Evolutionary conservation across 2,113 vertebrate species (phyloP).

Genomic region (Chaenogobius annularis): DNA sequence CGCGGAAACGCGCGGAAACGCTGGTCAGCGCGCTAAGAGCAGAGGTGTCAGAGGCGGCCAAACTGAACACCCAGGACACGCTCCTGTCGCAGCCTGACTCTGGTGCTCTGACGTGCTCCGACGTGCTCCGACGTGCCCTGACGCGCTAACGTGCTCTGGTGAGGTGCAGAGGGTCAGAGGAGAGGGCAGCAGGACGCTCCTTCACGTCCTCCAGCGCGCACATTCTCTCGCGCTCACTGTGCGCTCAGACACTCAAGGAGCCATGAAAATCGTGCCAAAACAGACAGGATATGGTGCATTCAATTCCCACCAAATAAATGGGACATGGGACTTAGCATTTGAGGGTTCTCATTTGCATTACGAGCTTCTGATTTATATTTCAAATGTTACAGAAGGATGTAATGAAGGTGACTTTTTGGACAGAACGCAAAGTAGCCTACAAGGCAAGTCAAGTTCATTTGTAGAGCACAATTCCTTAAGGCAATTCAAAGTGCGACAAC

Average conservation of each 20-base stretch:
- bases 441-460: no score
- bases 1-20: no score
- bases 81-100: neutral
- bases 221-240: neutral
- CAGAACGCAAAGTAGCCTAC: no score
- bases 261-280: slow-evolving; percentile 36
- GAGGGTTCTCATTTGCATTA: no score
- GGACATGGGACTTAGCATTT: neutral
- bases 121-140: no score
- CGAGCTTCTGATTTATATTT: neutral
- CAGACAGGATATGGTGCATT: slow-evolving; percentile 36
- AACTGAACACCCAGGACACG: neutral
- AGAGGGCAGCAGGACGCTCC: neutral
- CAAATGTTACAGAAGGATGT: neutral
- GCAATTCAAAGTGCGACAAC: no score
- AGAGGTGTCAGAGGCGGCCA: neutral
- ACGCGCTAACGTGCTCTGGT: no score
- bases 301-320: slow-evolving; percentile 18
- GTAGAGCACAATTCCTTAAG: no score
- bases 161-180: no score
- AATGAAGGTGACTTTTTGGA: no score
- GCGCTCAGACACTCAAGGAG: slow-evolving; percentile 1
- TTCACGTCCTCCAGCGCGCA: neutral
- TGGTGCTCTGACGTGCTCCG: neutral
- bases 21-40: slow-evolving; percentile 17